phyloP scores from a whole-genome alignment of 2,113 vertebrate species.

The Setophaga coronata region DNA sequence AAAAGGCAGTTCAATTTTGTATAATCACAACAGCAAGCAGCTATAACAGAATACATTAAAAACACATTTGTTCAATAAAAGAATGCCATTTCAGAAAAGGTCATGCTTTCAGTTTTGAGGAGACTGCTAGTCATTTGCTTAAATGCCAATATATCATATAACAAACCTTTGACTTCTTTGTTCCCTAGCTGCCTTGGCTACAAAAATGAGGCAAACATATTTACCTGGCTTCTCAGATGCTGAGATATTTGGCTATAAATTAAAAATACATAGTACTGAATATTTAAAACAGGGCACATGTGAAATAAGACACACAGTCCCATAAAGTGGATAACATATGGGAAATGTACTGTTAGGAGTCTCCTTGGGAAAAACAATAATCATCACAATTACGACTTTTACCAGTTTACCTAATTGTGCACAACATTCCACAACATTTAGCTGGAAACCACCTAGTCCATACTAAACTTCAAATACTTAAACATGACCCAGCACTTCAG shows the following conservation, averaged over 20 bases:
- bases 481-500: background rate
- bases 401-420: background rate
- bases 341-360: background rate
- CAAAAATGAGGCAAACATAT: background rate
- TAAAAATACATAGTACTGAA: background rate
- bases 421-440: background rate
- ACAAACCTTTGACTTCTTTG: background rate
- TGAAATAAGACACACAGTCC: background rate
- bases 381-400: background rate
- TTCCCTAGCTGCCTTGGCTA: background rate
- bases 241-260: background rate
- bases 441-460: background rate
- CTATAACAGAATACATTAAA: slow-evolving; percentile 40
- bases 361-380: background rate
- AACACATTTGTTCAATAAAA: slow-evolving; percentile 39
- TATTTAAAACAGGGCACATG: background rate
- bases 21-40: slow-evolving; percentile 30
- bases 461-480: background rate
- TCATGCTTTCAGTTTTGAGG: slow-evolving; percentile 35
- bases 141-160: slow-evolving; percentile 26
- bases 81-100: slow-evolving; percentile 48
- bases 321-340: background rate
- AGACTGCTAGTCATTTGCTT: slow-evolving; percentile 13
- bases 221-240: background rate
- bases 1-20: slow-evolving; percentile 1